phyloP scores from a whole-genome alignment of 2,797 vertebrate species.

The Delichon dasypus region DNA sequence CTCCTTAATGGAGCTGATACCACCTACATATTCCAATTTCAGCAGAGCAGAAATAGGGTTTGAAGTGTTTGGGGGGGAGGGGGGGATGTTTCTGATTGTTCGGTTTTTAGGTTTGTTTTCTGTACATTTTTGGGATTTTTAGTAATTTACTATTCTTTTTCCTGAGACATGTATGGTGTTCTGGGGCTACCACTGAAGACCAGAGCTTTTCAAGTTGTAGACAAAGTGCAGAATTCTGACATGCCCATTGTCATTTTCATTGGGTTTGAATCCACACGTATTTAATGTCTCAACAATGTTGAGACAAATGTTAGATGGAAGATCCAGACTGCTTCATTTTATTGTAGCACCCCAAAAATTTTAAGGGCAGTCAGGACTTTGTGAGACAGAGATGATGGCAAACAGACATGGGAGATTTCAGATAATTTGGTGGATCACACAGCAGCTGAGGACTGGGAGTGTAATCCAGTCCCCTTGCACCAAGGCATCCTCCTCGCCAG shows the following conservation, averaged over 20 bases:
- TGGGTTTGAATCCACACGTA: neutral
- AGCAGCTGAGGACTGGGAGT: neutral
- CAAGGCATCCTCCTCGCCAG: neutral
- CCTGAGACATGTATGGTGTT: neutral
- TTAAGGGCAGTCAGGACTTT: neutral
- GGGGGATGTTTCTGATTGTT: neutral
- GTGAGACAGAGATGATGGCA: neutral
- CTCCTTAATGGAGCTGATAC: neutral
- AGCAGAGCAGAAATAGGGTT: neutral
- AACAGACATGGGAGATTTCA: neutral
- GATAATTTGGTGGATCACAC: neutral
- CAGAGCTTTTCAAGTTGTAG: neutral
- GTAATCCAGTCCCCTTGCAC: neutral
- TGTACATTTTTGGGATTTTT: rapidly evolving
- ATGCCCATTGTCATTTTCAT: neutral
- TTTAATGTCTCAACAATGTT: neutral
- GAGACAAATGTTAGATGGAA: neutral
- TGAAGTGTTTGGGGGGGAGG: neutral
- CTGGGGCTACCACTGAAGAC: neutral
- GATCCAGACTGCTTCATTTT: neutral
- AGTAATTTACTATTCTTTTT: neutral
- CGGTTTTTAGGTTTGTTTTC: neutral
- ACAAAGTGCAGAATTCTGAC: neutral
- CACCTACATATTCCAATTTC: neutral
- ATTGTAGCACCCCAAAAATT: neutral